A percentile compares a stretch with the other conserved stretches of the same genome.
Conservation (phyloP, 2,113 vertebrate species). For the Electrona antarctica region DNA sequence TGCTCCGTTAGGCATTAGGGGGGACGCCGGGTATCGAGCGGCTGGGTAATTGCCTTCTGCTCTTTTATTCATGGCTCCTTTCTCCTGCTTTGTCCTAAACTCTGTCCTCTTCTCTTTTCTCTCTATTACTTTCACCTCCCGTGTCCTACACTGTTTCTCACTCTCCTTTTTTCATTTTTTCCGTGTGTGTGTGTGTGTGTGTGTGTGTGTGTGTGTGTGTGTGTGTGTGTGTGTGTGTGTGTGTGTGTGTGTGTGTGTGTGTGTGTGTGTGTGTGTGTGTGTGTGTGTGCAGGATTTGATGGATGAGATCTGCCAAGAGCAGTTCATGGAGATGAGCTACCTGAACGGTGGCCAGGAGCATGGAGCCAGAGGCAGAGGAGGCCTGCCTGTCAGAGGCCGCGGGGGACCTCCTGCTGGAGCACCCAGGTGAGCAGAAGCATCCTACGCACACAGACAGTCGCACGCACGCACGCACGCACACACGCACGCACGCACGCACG, state of each 20-base stretch:
- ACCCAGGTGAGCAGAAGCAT: slow-evolving; percentile 80
- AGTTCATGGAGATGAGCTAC: slow-evolving; percentile 96
- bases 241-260: slow-evolving; percentile 6
- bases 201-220: slow-evolving; percentile 24
- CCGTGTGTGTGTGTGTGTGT: background rate
- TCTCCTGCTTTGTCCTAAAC: background rate
- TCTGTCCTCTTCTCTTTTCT: slow-evolving; percentile 9
- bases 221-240: background rate
- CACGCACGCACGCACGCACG: slow-evolving; percentile 26
- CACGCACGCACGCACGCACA: background rate
- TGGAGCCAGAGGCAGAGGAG: slow-evolving; percentile 84
- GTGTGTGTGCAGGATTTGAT: slow-evolving; percentile 89
- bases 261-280: slow-evolving; percentile 16
- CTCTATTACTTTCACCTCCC: slow-evolving; percentile 6
- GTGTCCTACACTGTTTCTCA: no score
- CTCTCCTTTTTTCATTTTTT: no score
- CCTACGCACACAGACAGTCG: background rate
- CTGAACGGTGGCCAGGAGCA: slow-evolving; percentile 93
- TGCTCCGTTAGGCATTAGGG: slow-evolving; percentile 31
- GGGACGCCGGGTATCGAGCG: slow-evolving; percentile 19
- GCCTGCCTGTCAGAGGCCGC: slow-evolving; percentile 86
- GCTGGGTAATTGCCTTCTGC: slow-evolving; percentile 43
- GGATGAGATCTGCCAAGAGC: slow-evolving; percentile 98
- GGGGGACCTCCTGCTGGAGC: slow-evolving; percentile 85
- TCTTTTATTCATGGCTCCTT: slow-evolving; percentile 22